Conservation (phyloP, 2,888 invertebrate genomes). For the Candidula unifasciata region DNA sequence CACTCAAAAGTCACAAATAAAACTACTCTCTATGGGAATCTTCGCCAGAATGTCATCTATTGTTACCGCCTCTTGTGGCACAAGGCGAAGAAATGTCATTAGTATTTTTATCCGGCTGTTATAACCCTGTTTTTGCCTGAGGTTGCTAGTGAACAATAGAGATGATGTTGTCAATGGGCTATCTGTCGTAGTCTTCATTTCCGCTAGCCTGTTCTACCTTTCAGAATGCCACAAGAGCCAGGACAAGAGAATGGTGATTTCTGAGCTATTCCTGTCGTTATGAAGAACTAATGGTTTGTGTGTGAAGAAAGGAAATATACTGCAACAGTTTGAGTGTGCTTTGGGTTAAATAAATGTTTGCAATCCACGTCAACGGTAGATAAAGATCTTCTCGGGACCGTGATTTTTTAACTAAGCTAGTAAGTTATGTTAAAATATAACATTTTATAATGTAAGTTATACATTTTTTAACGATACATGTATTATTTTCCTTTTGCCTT, state of each 20-base stretch:
- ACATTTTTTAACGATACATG: no score
- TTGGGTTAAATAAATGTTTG: no score
- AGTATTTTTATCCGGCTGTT: conserved; percentile 11
- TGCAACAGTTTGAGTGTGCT: neutral
- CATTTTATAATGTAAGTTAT: no score
- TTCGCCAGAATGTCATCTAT: conserved; percentile 1
- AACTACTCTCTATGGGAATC: neutral
- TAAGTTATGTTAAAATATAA: no score
- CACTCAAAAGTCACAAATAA: neutral
- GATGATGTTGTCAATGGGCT: neutral
- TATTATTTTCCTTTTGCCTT: no score
- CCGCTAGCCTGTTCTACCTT: conserved; percentile 30
- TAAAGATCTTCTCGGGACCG: no score
- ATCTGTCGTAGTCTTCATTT: conserved; percentile 32
- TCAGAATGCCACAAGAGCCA: conserved; percentile 24
- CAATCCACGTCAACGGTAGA: no score
- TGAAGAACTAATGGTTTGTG: conserved; percentile 3
- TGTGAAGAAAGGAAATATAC: neutral
- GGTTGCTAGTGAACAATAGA: conserved; percentile 6
- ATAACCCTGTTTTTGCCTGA: neutral
- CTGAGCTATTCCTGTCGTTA: conserved; percentile 30
- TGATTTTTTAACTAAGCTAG: no score
- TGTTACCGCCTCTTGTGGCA: neutral
- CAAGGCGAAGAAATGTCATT: conserved; percentile 16
- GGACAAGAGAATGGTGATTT: conserved; percentile 26